Conservation (phyloP, 2,888 invertebrate genomes). For the Chromoteleia sp. region DNA sequence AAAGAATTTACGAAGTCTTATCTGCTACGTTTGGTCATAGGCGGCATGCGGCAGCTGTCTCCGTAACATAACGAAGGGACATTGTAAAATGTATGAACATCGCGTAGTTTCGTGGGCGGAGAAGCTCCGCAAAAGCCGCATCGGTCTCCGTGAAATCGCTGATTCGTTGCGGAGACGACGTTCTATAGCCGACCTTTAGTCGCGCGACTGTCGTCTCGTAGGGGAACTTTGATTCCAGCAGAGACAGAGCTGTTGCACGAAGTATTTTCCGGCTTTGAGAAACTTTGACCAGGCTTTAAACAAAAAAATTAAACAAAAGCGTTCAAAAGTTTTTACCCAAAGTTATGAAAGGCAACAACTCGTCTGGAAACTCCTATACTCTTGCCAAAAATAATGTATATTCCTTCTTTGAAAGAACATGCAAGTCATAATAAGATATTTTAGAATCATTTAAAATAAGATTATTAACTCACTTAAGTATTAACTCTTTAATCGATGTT, state of each 20-base stretch:
- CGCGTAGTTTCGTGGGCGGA: conserved; percentile 82
- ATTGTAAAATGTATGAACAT: conserved; percentile 80
- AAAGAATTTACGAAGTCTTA: conserved; percentile 54
- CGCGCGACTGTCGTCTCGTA: conserved; percentile 78
- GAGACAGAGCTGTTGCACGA: conserved; percentile 72
- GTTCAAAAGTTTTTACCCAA: conserved; percentile 14
- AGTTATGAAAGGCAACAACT: conserved; percentile 42
- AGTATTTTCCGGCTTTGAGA: conserved; percentile 64
- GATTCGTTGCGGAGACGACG: conserved; percentile 82
- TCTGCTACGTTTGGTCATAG: conserved; percentile 39
- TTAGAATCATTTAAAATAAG: too few species aligned
- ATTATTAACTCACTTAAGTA: too few species aligned
- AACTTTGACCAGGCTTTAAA: conserved; percentile 52
- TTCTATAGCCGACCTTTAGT: conserved; percentile 78
- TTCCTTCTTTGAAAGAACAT: not conserved
- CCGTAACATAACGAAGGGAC: conserved; percentile 81
- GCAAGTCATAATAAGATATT: too few species aligned
- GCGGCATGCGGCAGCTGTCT: conserved; percentile 73
- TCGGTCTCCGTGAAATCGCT: conserved; percentile 84
- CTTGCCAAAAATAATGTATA: conserved; percentile 39
- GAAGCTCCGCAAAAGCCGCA: conserved; percentile 83
- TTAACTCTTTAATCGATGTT: too few species aligned
- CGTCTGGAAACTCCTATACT: conserved; percentile 19
- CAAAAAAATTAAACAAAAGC: conserved; percentile 47
- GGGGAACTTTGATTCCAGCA: conserved; percentile 73